These are phyloP conservation scores for Neosalanx taihuensis DNA, from an alignment of 2,797 vertebrate genomes.

Conservation along the genomic window DNA sequence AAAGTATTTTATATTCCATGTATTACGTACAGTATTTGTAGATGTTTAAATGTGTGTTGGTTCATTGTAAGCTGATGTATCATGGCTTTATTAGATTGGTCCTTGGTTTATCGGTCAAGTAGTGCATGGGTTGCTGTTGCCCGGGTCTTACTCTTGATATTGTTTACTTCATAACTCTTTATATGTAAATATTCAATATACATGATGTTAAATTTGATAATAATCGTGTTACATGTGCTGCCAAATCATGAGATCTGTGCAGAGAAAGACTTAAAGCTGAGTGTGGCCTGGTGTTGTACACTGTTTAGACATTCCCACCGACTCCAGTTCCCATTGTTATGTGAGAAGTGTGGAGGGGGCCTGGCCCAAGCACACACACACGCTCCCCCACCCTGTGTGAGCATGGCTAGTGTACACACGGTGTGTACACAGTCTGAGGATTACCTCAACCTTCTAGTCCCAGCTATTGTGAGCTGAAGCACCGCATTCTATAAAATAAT, in stretches of 20 bases:
- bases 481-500: slow-evolving; percentile 6
- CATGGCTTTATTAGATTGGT: slow-evolving; percentile 43
- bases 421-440: background rate
- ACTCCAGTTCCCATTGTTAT: slow-evolving; percentile 26
- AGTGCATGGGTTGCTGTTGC: slow-evolving; percentile 62
- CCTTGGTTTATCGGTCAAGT: slow-evolving; percentile 37
- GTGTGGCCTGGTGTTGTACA: slow-evolving; percentile 25
- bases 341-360: slow-evolving; percentile 23
- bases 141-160: slow-evolving; percentile 50
- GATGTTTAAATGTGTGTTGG: slow-evolving; percentile 43
- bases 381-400: background rate
- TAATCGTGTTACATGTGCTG: slow-evolving; percentile 42
- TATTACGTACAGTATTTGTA: slow-evolving; percentile 47
- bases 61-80: slow-evolving; percentile 53
- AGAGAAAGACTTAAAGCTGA: slow-evolving; percentile 29
- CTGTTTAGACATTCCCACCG: slow-evolving; percentile 14
- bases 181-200: slow-evolving; percentile 61
- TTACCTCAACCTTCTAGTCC: background rate
- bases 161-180: slow-evolving; percentile 52
- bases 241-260: slow-evolving; percentile 48
- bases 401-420: slow-evolving; percentile 1
- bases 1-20: slow-evolving; percentile 6
- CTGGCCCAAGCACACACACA: slow-evolving; percentile 24
- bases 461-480: background rate
- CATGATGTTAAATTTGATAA: slow-evolving; percentile 49